A percentile compares a stretch with the other conserved stretches of the same genome.
Evolutionary conservation across 2,113 vertebrate genomes (phyloP).

Genomic region (Ophthalmolycus amberensis): DNA sequence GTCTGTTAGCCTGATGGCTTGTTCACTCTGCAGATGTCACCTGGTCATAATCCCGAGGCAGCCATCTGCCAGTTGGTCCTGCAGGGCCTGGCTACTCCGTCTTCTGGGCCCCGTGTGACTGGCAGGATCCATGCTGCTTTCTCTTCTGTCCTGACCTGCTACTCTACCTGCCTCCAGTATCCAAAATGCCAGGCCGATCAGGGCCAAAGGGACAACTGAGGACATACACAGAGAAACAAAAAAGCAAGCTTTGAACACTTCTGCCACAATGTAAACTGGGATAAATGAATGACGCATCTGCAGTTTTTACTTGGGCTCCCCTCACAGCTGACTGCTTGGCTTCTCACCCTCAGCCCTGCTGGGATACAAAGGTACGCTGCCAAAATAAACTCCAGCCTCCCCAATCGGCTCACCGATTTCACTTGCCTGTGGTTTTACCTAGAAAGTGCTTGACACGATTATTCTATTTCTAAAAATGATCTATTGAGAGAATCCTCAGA

Average conservation of each 20-base stretch:
- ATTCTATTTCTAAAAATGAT: conserved; percentile 42
- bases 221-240: conserved; percentile 51
- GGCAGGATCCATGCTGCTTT: conserved; percentile 63
- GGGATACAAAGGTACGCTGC: conserved; percentile 53
- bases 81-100: conserved; percentile 72
- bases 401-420: conserved; percentile 13
- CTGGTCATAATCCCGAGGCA: conserved; percentile 73
- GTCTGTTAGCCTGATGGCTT: conserved; percentile 73
- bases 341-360: conserved; percentile 60
- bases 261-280: conserved; percentile 52
- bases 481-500: conserved; percentile 30
- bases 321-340: conserved; percentile 66
- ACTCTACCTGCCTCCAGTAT: conserved; percentile 55
- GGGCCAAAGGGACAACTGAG: conserved; percentile 48
- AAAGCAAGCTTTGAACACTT: conserved; percentile 58
- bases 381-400: conserved; percentile 59
- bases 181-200: conserved; percentile 55
- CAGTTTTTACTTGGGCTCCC: conserved; percentile 61
- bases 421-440: conserved; percentile 26
- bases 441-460: conserved; percentile 29
- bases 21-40: conserved; percentile 81
- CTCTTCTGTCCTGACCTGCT: conserved; percentile 56
- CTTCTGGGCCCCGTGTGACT: conserved; percentile 64
- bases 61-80: conserved; percentile 79
- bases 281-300: conserved; percentile 70